Base-by-base conservation (phyloP, 2,888 invertebrate genomes). In the Cerastoderma edule region DNA sequence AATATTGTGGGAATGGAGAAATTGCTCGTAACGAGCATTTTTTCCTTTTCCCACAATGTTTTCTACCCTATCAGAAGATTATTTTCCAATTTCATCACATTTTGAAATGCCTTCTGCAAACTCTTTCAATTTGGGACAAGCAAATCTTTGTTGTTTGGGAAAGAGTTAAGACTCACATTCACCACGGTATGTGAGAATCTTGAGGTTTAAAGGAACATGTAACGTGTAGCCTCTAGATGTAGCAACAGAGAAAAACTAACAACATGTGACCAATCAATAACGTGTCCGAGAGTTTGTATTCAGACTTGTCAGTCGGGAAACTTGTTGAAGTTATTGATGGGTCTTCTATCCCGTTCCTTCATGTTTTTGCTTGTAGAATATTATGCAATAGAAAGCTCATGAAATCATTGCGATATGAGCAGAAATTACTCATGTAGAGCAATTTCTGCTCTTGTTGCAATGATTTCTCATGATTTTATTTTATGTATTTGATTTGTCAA, bases 231-330 rank as follows among this genome's bases (percentile, higher is more conserved):
- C 22, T 16, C 60, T 33, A 60, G 60, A 35, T 60, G 24, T 35
- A n/a, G n/a, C n/a, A n/a, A n/a, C 33, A n/a, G 60, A 35, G 33
- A 22, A 60, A 60, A n/a, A n/a, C n/a, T n/a, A n/a, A 60, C 60
- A 60, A 28, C 35, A 60, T 60, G 22, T 35, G 33, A 35, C 35
- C 60, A 60, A 60, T 35, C 35, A 35, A 35, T 60, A 35, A 35
- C 60, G n/a, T 60, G 33, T 60, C n/a, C n/a, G n/a, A n/a, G n/a
- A n/a, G n/a, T n/a, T n/a, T n/a, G n/a, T n/a, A n/a, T n/a, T n/a
- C n/a, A n/a, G n/a, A n/a, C n/a, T n/a, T n/a, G n/a, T n/a, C n/a
- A n/a, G n/a, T n/a, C n/a, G n/a, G n/a, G n/a, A n/a, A n/a, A n/a
- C n/a, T n/a, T n/a, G n/a, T n/a, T n/a, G n/a, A n/a, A n/a, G n/a